phyloP scores from a whole-genome alignment of 1,140 invertebrate genomes.

The Scaptomyza pallida region DNA sequence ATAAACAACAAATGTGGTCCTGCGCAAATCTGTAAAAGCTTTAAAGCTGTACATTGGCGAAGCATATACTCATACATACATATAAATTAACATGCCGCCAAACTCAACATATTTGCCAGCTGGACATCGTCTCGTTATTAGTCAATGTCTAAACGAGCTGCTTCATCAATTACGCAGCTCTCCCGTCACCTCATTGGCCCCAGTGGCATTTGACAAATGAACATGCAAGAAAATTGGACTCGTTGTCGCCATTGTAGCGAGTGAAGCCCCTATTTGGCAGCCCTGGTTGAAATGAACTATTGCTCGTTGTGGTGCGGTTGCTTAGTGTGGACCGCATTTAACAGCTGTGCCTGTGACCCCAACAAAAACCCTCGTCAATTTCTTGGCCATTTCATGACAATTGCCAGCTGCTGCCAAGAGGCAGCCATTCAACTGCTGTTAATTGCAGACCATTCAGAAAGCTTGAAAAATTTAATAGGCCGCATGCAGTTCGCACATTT shows the following conservation, averaged over 20 bases:
- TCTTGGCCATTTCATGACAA: slow-evolving; percentile 48
- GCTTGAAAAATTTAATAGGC: slow-evolving; percentile 29
- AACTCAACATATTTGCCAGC: slow-evolving; percentile 64
- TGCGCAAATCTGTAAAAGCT: slow-evolving; percentile 30
- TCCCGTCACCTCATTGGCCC: slow-evolving; percentile 10
- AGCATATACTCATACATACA: not conserved
- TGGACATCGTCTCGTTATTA: slow-evolving; percentile 66
- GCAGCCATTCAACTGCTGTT: slow-evolving; percentile 38
- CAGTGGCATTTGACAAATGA: slow-evolving; percentile 72
- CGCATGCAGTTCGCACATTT: slow-evolving; percentile 21
- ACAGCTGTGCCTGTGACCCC: slow-evolving; percentile 28
- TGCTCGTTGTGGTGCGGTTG: slow-evolving; percentile 16
- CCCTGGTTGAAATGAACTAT: slow-evolving; percentile 44
- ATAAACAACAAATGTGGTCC: slow-evolving; percentile 4
- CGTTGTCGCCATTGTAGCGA: slow-evolving; percentile 39
- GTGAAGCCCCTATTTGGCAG: slow-evolving; percentile 26
- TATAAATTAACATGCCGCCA: slow-evolving; percentile 46
- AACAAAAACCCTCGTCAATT: slow-evolving; percentile 62
- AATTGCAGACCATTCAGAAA: slow-evolving; percentile 34
- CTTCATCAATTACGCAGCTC: slow-evolving; percentile 75
- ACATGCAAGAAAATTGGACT: slow-evolving; percentile 65
- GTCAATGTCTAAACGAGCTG: slow-evolving; percentile 66
- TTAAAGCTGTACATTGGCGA: slow-evolving; percentile 31
- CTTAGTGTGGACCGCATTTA: slow-evolving; percentile 44
- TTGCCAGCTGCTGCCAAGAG: slow-evolving; percentile 46